These are phyloP conservation scores for Corythucha ciliata DNA, from an alignment of 2,888 invertebrate species.

Conservation along the genomic window DNA sequence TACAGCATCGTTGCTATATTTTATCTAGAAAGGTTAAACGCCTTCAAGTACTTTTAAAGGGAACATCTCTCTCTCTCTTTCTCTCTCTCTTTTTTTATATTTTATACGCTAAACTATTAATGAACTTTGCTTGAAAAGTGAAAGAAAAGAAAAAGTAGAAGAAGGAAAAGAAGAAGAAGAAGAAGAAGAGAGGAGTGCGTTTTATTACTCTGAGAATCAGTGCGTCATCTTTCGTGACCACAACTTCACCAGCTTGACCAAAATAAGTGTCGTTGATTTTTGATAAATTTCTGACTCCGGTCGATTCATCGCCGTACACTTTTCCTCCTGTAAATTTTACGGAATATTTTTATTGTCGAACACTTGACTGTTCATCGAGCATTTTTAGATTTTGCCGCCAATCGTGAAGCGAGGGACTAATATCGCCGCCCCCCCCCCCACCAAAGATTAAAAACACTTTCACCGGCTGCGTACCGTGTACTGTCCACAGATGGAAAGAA, in stretches of 20 bases:
- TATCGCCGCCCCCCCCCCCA: no score
- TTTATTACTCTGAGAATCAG: conserved; percentile 41
- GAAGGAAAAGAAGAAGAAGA: no score
- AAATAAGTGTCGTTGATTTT: conserved; percentile 43
- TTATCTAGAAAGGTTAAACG: no score
- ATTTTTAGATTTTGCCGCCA: not conserved
- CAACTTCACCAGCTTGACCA: conserved; percentile 43
- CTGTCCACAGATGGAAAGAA: no score
- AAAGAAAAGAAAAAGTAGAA: no score
- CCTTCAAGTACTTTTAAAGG: no score
- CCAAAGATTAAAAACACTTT: no score
- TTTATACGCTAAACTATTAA: not conserved
- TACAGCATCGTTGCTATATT: no score
- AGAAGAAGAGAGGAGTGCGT: not conserved
- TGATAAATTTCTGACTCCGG: conserved; percentile 40
- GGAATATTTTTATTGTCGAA: conserved; percentile 44
- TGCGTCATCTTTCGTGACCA: conserved; percentile 46
- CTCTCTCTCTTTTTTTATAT: not conserved
- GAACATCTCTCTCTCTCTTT: no score
- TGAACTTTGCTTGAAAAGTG: no score
- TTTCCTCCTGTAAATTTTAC: conserved; percentile 23
- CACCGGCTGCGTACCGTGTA: no score
- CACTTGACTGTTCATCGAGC: conserved; percentile 33
- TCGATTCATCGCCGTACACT: conserved; percentile 28
- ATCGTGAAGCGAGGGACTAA: no score